Percentiles rank a stretch among this genome's conserved stretches.
Conservation (phyloP, 2,797 vertebrate species). For the Coluber constrictor region DNA sequence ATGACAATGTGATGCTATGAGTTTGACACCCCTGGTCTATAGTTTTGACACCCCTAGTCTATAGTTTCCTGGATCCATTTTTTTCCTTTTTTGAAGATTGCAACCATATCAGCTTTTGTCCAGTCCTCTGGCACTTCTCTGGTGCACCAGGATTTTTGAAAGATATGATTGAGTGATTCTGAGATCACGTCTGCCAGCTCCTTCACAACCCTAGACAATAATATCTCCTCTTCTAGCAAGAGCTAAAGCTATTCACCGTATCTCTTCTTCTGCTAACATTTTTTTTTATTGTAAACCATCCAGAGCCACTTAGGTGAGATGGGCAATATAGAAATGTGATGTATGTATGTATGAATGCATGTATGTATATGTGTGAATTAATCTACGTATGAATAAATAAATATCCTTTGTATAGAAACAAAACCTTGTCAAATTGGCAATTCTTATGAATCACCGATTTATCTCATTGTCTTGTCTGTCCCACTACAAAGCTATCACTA, state of each 20-base stretch:
- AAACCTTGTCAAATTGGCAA: background rate
- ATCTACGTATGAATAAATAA: background rate
- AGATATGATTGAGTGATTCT: background rate
- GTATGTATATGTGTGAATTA: background rate
- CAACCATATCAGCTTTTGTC: background rate
- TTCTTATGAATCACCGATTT: background rate
- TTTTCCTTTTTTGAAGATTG: background rate
- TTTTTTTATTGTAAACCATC: background rate
- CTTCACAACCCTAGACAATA: background rate
- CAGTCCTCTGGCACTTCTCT: background rate
- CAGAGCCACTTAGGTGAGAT: background rate
- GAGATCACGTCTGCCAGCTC: background rate
- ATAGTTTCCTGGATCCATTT: background rate
- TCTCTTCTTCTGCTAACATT: background rate
- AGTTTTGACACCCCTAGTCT: no score
- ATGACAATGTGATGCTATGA: accelerated
- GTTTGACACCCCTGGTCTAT: no score
- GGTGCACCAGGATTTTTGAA: background rate
- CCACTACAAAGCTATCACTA: background rate
- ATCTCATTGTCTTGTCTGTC: background rate
- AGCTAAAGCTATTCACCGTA: background rate
- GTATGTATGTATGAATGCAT: background rate
- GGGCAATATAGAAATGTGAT: background rate
- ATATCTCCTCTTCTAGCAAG: background rate
- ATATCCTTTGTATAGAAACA: background rate